Evolutionary conservation across 2,888 invertebrate species (phyloP).

Genomic region (Troglohyphantes excavatus): DNA sequence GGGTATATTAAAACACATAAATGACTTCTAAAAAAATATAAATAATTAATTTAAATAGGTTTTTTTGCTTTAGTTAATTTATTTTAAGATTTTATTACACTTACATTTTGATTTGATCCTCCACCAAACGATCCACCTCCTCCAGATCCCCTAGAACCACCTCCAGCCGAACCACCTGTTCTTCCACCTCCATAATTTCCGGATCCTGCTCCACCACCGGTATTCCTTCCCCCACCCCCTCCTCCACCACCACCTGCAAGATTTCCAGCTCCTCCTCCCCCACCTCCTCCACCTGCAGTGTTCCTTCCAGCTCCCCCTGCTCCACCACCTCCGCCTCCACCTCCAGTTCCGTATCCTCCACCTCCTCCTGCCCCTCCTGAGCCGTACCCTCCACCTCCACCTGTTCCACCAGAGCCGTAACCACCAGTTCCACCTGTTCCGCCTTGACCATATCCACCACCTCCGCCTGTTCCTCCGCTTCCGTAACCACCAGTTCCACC

Average conservation of each 20-base stretch:
- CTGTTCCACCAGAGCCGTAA: neutral
- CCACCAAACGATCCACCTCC: constrained; percentile 16
- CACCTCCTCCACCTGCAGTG: neutral
- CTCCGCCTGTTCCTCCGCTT: constrained; percentile 36
- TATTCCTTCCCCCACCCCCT: neutral
- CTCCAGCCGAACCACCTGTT: neutral
- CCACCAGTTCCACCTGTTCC: neutral
- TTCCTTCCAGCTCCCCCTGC: neutral
- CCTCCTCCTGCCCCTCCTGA: neutral
- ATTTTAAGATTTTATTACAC: no score
- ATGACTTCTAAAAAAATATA: no score
- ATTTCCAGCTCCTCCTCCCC: neutral
- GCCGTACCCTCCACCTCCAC: neutral
- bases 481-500: constrained; percentile 24
- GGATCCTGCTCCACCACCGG: neutral
- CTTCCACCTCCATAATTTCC: neutral
- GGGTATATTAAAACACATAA: no score
- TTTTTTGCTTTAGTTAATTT: no score
- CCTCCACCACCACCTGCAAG: neutral
- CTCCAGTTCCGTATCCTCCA: neutral
- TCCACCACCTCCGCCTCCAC: neutral
- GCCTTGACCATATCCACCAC: neutral
- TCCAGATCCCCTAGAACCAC: neutral
- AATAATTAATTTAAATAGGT: no score
- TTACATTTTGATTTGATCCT: constrained; percentile 23